A percentile compares a stretch with the other conserved stretches of the same genome.
These are phyloP conservation scores for Cremastobaeus sp. DNA, from an alignment of 2,888 invertebrate genomes.

Conservation along the genomic window DNA sequence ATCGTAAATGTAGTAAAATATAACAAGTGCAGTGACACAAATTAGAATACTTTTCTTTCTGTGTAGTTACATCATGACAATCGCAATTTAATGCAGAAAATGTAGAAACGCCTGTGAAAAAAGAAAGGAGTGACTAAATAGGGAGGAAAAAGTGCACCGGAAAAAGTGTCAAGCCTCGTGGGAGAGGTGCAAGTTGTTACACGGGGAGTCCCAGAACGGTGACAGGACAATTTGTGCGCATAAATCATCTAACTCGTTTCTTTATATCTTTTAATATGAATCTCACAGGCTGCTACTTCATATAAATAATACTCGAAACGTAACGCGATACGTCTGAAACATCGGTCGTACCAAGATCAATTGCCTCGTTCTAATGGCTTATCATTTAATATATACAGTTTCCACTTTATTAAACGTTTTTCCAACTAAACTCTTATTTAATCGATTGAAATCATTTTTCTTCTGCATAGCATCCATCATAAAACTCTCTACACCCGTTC, in stretches of 20 bases:
- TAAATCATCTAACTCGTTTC: constrained; percentile 75
- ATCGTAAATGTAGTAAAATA: neutral
- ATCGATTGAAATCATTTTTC: constrained; percentile 1
- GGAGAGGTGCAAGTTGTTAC: constrained; percentile 59
- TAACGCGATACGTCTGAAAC: constrained; percentile 66
- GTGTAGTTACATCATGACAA: constrained; percentile 50
- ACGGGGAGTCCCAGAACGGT: constrained; percentile 61
- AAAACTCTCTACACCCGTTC: too few species aligned
- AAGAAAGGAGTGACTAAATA: constrained; percentile 45
- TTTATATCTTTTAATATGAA: constrained; percentile 77
- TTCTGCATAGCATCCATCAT: too few species aligned
- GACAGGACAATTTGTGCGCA: constrained; percentile 77
- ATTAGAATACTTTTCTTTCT: too few species aligned
- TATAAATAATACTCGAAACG: constrained; percentile 61
- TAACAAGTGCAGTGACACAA: too few species aligned
- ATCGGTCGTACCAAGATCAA: constrained; percentile 72
- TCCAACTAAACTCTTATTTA: constrained; percentile 19
- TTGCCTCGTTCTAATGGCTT: constrained; percentile 63
- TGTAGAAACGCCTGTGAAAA: constrained; percentile 43
- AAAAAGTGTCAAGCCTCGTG: constrained; percentile 59
- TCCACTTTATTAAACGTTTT: constrained; percentile 37
- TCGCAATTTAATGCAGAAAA: constrained; percentile 53
- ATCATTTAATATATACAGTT: constrained; percentile 37
- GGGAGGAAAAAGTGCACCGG: constrained; percentile 41
- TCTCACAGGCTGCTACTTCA: constrained; percentile 62